A percentile compares a stretch with the other conserved stretches of the same genome.
Conservation (phyloP, 1,140 invertebrate genomes). For the Monomorium pharaonis region DNA sequence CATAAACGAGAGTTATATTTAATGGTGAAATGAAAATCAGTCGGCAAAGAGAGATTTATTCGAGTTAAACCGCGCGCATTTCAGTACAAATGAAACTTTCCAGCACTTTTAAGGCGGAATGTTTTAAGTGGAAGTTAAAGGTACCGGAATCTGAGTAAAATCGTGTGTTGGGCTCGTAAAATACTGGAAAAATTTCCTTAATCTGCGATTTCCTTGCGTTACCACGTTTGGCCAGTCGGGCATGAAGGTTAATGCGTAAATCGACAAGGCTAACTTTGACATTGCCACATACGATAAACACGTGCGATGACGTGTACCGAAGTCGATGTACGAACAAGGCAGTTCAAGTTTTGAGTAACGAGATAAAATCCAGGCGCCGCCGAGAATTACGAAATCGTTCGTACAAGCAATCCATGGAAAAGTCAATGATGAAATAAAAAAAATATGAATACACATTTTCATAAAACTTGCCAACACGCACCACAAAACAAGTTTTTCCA, state of each 20-base stretch:
- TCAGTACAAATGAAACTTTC: neutral
- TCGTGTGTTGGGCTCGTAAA: neutral
- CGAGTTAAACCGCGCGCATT: neutral
- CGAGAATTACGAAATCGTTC: slow-evolving; percentile 4
- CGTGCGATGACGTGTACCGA: neutral
- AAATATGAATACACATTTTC: neutral
- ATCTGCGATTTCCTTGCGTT: slow-evolving; percentile 26
- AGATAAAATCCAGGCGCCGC: neutral
- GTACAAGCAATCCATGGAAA: neutral
- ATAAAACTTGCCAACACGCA: neutral
- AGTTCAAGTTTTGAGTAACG: neutral
- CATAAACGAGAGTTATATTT: neutral
- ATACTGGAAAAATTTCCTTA: neutral
- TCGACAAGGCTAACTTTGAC: slow-evolving; percentile 58
- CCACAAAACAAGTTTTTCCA: neutral
- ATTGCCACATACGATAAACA: slow-evolving; percentile 13
- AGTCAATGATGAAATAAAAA: too few relatives aligned
- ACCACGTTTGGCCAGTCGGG: slow-evolving; percentile 20
- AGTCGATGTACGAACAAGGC: slow-evolving; percentile 22
- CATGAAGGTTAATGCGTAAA: slow-evolving; percentile 59
- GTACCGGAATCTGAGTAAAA: neutral
- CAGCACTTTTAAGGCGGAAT: neutral
- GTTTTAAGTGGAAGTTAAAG: neutral
- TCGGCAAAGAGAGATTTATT: neutral
- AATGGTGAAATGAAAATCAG: neutral